Base-by-base conservation (phyloP, 2,797 vertebrate species). In the Allobates femoralis region DNA sequence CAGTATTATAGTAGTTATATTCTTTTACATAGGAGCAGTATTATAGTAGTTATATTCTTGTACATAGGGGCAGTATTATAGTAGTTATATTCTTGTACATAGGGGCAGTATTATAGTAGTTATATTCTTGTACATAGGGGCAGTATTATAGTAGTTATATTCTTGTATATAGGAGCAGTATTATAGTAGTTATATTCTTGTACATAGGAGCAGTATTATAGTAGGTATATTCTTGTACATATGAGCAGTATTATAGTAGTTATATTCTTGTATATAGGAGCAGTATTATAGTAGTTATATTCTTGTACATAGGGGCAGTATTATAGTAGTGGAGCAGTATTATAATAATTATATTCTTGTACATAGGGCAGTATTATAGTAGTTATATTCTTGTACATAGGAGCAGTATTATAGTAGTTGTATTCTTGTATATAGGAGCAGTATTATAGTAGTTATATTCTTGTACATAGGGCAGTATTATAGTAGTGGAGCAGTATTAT, bases 401-500 rank as follows among this genome's bases (percentile, higher is more conserved):
- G 23, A 5, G 62, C 26, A 66, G 62, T 66, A 66, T 66, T 66
- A 66, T 66, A 30, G 62, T 66, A 66, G 62, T 66, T 66, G 30
- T 66, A 66, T 66, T 66, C 28, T 32, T 66, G 62, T 66, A 66
- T 8, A 66, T 66, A 66, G 62, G 62, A 7, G 62, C 28, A 66
- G 62, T 66, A 66, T 66, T 30, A 66, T 66, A 66, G 62, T 66
- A 66, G 62, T 66, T 32, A 66, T 66, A 66, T 32, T 66, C 62
- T 30, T 66, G 62, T 66, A 66, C 5, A 71, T n/a, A 41, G 66
- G 66, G 66, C 66, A 69, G 66, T 69, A 69, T 69, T 69, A 69
- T 69, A 69, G 66, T 69, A 69, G 66, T 69, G 62, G 62, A 32
- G 28, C 62, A 66, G 62, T 66, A 66, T 66, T 66, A 66, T 66